Conservation (phyloP, 2,113 vertebrate genomes). For the Pseudopipra pipra region DNA sequence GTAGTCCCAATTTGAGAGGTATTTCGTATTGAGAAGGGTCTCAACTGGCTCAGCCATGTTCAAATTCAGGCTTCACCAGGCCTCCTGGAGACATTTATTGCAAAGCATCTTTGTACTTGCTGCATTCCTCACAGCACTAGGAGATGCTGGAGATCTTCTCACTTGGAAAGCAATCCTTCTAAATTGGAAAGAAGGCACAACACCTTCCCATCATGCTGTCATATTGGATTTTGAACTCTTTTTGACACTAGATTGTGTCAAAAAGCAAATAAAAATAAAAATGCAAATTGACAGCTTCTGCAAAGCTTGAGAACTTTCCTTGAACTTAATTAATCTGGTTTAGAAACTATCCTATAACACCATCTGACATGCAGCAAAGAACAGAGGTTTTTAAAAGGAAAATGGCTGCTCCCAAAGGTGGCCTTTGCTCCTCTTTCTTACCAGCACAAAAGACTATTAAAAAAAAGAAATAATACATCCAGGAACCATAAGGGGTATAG, state of each 20-base stretch:
- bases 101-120: neutral
- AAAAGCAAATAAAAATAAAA: neutral
- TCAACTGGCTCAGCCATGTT: neutral
- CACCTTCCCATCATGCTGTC: constrained; percentile 15
- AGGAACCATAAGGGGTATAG: neutral
- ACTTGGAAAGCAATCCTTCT: constrained; percentile 22
- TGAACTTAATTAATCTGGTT: constrained; percentile 8
- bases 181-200: constrained; percentile 10
- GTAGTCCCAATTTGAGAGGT: neutral
- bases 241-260: constrained; percentile 24
- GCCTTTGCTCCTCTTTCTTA: neutral
- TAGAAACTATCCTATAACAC: neutral
- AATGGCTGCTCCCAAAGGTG: neutral
- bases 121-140: neutral
- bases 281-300: neutral
- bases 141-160: constrained; percentile 28
- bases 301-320: neutral
- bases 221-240: constrained; percentile 11
- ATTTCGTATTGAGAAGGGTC: neutral
- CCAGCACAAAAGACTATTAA: neutral
- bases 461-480: neutral
- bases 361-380: neutral
- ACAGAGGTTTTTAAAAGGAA: neutral
- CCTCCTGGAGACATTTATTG: neutral
- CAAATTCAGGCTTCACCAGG: neutral